Evolutionary conservation across 2,797 vertebrate species (phyloP).

Genomic region (Malacoraja senta): DNA sequence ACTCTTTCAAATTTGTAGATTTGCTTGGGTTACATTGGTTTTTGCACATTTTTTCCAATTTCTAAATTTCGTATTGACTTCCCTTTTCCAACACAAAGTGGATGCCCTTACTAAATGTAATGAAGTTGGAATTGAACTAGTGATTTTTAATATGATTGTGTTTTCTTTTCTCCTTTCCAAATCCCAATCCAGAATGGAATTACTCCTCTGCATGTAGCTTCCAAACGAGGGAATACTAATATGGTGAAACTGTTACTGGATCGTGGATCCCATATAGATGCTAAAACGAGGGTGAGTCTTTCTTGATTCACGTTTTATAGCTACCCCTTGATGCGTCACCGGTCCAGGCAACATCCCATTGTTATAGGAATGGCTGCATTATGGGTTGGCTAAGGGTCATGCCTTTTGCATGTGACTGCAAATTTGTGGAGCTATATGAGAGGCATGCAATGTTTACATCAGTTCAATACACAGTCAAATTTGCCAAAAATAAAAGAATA

Average conservation of each 20-base stretch:
- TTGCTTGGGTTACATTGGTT: background rate
- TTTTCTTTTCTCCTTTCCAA: background rate
- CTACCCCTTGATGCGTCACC: conserved; percentile 43
- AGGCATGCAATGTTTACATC: background rate
- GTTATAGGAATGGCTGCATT: background rate
- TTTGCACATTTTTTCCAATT: background rate
- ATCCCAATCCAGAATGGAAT: conserved; percentile 79
- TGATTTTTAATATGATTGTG: background rate
- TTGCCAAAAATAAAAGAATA: background rate
- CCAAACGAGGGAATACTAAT: conserved; percentile 95
- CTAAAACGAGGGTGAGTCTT: conserved; percentile 88
- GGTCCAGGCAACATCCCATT: conserved; percentile 42
- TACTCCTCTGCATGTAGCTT: conserved; percentile 92
- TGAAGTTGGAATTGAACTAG: background rate
- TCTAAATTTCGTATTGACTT: background rate
- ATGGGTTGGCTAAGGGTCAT: background rate
- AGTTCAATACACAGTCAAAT: background rate
- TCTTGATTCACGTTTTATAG: background rate
- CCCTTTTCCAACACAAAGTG: background rate
- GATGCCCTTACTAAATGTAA: background rate
- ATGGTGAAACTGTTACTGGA: conserved; percentile 94
- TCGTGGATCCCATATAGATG: conserved; percentile 88
- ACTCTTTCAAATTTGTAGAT: background rate
- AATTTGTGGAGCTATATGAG: background rate
- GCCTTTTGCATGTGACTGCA: background rate